Conservation (phyloP, 2,113 vertebrate genomes). For the Hyaena hyaena region DNA sequence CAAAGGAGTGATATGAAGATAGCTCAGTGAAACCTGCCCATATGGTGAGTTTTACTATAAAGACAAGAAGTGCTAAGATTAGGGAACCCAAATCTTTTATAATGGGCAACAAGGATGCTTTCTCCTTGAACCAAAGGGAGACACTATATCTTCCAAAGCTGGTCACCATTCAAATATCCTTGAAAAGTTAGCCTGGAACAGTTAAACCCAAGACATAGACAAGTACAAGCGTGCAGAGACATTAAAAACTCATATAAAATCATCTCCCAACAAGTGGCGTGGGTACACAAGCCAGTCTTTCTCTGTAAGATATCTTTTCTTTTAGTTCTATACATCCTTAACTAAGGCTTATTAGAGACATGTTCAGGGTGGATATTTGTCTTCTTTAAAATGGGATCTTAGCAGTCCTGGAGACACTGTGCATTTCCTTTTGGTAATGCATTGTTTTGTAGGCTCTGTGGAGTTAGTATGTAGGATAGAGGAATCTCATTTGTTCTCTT, state of each 20-base stretch:
- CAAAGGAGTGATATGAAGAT: neutral
- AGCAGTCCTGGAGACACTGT: neutral
- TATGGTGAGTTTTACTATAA: neutral
- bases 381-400: neutral
- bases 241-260: neutral
- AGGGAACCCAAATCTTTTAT: neutral
- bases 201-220: neutral
- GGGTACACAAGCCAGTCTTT: neutral
- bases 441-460: neutral
- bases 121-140: neutral
- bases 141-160: neutral
- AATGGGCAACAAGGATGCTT: neutral
- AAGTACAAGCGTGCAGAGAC: neutral
- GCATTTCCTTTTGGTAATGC: neutral
- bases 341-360: neutral
- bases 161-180: neutral
- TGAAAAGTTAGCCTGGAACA: neutral
- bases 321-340: neutral
- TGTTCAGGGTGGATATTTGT: neutral
- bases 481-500: neutral
- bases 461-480: neutral
- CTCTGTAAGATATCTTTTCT: neutral
- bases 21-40: too few species aligned
- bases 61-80: neutral
- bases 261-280: neutral